These are phyloP conservation scores for Melanerpes formicivorus DNA, from an alignment of 2,113 vertebrate species.

Conservation along the genomic window DNA sequence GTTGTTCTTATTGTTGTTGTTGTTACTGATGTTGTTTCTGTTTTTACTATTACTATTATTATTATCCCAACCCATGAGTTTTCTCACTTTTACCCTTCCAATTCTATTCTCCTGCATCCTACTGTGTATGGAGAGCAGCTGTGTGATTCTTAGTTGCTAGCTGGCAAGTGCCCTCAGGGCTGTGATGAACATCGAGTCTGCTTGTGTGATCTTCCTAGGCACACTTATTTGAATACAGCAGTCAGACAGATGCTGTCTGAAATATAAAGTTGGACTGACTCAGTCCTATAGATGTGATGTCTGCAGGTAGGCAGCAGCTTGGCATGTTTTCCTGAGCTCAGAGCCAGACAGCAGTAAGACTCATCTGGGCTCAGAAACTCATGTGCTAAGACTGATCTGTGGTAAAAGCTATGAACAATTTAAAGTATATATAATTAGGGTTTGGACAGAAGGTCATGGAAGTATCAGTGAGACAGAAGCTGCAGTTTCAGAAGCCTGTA, in stretches of 20 bases:
- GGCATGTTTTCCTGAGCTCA: too few relatives aligned
- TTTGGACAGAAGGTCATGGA: neutral
- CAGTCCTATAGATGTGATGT: neutral
- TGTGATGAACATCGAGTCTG: fast-evolving
- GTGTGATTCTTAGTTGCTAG: too few relatives aligned
- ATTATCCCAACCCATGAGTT: too few relatives aligned
- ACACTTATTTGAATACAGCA: neutral
- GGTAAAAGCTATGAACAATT: constrained; percentile 16
- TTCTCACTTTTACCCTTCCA: too few relatives aligned
- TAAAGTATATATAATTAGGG: constrained; percentile 17
- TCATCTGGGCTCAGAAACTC: too few relatives aligned
- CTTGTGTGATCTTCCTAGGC: neutral
- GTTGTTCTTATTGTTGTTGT: too few relatives aligned
- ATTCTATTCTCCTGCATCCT: too few relatives aligned
- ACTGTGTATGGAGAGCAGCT: too few relatives aligned
- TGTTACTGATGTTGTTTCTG: too few relatives aligned
- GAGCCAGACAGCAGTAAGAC: too few relatives aligned
- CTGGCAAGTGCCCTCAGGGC: neutral
- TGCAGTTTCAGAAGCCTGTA: constrained; percentile 1
- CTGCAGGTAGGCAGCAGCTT: neutral
- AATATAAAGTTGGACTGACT: neutral
- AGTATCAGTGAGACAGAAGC: constrained; percentile 1
- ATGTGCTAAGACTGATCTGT: neutral
- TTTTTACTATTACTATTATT: too few relatives aligned
- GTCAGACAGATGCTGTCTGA: neutral